Percentiles rank a stretch among this genome's conserved stretches.
Conservation (phyloP, 2,888 invertebrate genomes). For the Apodemia hepburni region DNA sequence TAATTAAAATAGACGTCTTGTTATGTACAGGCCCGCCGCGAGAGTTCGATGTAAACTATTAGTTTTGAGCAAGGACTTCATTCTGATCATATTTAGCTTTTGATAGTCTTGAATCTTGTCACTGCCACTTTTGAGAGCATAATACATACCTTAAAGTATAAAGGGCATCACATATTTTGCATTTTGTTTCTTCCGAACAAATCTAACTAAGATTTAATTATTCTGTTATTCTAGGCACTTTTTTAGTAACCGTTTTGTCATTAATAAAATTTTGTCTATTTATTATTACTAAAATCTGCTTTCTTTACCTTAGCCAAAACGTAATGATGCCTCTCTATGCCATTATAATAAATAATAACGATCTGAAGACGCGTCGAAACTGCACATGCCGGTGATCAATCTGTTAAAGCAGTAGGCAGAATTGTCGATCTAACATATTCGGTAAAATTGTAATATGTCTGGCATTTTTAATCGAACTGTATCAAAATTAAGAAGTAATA, state of each 20-base stretch:
- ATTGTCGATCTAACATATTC: background rate
- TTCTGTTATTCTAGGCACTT: background rate
- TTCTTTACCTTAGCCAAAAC: background rate
- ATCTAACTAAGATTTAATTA: background rate
- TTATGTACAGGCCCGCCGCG: too few species aligned
- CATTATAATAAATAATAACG: background rate
- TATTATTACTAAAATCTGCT: background rate
- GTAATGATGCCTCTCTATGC: too few species aligned
- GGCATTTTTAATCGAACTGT: too few species aligned
- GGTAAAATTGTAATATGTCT: too few species aligned
- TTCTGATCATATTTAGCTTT: too few species aligned
- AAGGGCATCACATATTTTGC: background rate
- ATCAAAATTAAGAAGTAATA: too few species aligned
- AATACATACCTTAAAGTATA: background rate
- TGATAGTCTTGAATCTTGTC: background rate
- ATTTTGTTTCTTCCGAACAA: background rate
- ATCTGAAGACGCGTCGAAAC: background rate
- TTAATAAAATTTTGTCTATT: too few species aligned
- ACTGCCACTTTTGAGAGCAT: background rate
- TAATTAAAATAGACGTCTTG: too few species aligned
- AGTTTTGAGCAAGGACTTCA: too few species aligned
- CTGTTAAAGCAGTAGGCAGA: background rate
- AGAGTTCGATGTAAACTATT: too few species aligned
- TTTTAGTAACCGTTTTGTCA: background rate
- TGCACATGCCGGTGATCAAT: background rate